Base-by-base conservation (phyloP, 2,113 vertebrate species). In the Thunnus thynnus region DNA sequence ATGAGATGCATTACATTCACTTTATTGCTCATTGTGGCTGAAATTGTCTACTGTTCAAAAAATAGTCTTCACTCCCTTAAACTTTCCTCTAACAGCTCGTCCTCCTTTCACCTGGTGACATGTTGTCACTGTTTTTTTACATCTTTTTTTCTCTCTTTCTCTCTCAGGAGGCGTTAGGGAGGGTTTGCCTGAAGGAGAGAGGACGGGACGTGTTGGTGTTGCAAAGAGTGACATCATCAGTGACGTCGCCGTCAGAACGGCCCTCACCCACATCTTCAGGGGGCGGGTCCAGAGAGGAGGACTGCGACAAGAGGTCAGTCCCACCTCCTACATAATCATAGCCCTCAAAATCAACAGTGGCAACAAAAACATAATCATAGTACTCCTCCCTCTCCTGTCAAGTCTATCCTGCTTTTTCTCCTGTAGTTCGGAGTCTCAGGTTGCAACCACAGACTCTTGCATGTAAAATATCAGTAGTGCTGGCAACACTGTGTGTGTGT, bases 131-230 rank as follows among this genome's bases (percentile, higher is more conserved):
- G 5, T 63, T 22, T 61, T 36, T 47, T 36, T 55, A 47, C 17
- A 44, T 52, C 8, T 68, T 17, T 74, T 13, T 46, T 30, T 67
- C 25, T 62, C 41, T 80, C 48, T 76, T 44, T 63, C 13, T 63
- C 20, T 80, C 57, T 72, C 95, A 93, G 94, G 97, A 96, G 84
- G 96, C 94, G 25, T 91, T 95, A 70, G 93, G 92, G 14, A 95
- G 95, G 0, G 89, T 96, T 82, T 95, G 96, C 92, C 93, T 96
- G 84, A 96, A 96, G 90, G 97, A 97, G 93, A 95, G 95, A 86
- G 97, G 97, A 89, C 95, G 92, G 80, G 96, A 95, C 3, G 96
- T 98, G 66, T 92, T 99, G 93, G 97, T 99, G 93, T 94, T 99
- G 94, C 96, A 93, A 95, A 96, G 96, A 89, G 97, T 97, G 93